phyloP scores from a whole-genome alignment of 2,888 invertebrate genomes.

The Oegoconia quadripuncta region DNA sequence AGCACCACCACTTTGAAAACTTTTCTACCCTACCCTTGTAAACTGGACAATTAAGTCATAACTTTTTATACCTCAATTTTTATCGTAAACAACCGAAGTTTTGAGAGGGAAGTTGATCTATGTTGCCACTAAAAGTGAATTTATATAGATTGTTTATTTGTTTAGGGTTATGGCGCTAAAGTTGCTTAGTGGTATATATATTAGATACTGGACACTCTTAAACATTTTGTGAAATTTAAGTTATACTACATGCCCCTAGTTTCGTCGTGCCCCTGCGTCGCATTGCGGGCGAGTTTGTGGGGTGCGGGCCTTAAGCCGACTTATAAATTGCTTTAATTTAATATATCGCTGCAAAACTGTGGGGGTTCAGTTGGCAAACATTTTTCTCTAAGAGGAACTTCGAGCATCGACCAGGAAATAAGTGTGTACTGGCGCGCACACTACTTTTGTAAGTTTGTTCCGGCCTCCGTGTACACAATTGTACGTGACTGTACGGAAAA shows the following conservation, averaged over 20 bases:
- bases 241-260: slow-evolving; percentile 28
- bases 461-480: not conserved
- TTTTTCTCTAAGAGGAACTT: slow-evolving; percentile 39
- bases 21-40: too few species aligned
- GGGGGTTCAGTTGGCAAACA: slow-evolving; percentile 35
- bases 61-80: not conserved
- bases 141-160: too few species aligned
- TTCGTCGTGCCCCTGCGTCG: slow-evolving; percentile 31
- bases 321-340: slow-evolving; percentile 72
- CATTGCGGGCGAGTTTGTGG: slow-evolving; percentile 37
- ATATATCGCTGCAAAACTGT: slow-evolving; percentile 44
- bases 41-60: too few species aligned
- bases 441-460: not conserved
- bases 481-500: slow-evolving; percentile 2
- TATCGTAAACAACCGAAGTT: not conserved
- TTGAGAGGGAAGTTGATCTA: not conserved
- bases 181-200: not conserved
- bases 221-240: slow-evolving; percentile 2
- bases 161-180: not conserved
- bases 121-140: too few species aligned
- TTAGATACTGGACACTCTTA: not conserved
- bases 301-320: slow-evolving; percentile 45
- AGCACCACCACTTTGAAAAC: not conserved
- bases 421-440: slow-evolving; percentile 3
- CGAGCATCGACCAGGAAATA: slow-evolving; percentile 37